phyloP scores from a whole-genome alignment of 2,797 vertebrate species.

The Propithecus perrieri region DNA sequence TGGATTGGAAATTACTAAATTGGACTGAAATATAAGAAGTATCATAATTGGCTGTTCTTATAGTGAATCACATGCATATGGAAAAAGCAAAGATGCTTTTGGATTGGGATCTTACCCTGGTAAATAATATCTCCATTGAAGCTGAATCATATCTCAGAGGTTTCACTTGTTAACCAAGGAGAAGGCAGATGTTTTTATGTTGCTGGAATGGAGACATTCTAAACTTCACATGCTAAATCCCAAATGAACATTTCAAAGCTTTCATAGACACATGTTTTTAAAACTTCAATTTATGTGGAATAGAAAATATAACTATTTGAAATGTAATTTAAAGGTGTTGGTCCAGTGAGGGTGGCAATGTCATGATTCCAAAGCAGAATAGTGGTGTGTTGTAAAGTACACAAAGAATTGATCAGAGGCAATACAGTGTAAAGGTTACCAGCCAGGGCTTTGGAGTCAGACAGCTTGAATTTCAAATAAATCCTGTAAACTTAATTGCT shows the following conservation, averaged over 20 bases:
- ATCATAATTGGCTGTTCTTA: constrained; percentile 4
- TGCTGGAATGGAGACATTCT: background rate
- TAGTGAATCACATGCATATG: background rate
- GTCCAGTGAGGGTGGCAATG: background rate
- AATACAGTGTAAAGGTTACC: background rate
- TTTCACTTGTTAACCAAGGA: background rate
- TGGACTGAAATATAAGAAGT: background rate
- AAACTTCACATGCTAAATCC: constrained; percentile 43
- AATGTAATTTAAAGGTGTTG: background rate
- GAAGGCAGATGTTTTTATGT: background rate
- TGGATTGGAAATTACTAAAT: background rate
- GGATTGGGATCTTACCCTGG: background rate
- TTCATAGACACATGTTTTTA: constrained; percentile 10
- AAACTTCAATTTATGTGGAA: background rate
- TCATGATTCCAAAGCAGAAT: background rate
- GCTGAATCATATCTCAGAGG: background rate
- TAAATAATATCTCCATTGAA: constrained; percentile 18
- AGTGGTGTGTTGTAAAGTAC: background rate
- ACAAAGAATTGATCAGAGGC: background rate
- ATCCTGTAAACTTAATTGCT: background rate
- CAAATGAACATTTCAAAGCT: constrained; percentile 28
- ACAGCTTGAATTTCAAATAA: background rate
- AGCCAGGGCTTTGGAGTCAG: background rate
- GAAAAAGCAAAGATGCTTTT: background rate
- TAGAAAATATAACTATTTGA: constrained; percentile 49